Base-by-base conservation (phyloP, 2,797 vertebrate genomes). In the Clarias laeviceps region DNA sequence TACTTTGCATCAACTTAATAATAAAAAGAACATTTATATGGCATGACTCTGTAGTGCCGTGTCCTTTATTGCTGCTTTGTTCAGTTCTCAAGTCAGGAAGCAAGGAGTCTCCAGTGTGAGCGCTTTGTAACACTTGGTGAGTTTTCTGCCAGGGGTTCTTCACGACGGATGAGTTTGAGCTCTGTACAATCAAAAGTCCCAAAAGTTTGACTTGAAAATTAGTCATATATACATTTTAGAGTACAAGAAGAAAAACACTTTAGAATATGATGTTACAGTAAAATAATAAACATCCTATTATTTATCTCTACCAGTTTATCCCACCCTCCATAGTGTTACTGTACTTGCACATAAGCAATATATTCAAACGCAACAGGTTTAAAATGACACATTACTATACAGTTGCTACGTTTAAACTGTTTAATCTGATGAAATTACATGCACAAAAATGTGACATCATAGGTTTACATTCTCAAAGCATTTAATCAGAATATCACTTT, bases 11-110 rank as follows among this genome's bases (percentile, higher is more conserved):
- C 94, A 92, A 94, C 91, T 94, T 92, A 92, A 90, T 92, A 95
- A 95, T 94, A 95, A 96, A 50, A 94, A 92, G 91, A 93, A 91
- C 91, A 94, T 95, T 94, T 94, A 91, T 94, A 94, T 93, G 94
- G 94, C 86, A 93, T 85, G 73, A 86, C 85, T 82, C 12, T 80
- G 79, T 59, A 3, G 69, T 68, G 73, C 29, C 80, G 87, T 85
- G 78, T 88, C 89, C 82, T 91, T 84, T 59, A 59, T 78, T 78
- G 12, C 22, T 34, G 54, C 29, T 34, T 76, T 18, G 12, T 27
- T 54, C 15, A 54, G 3, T 54, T 27, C 14, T 54, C 3, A 1
- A 40, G 22, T 70, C 20, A 0, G 34, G 61, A 62, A 62, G 5
- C 4, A 45, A n/a, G 70, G 70, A 50, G 45, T 29, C 72, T 56